Evolutionary conservation across 2,113 vertebrate species (phyloP), one percentile per base, ranked within the genome.

Genomic region (Trogon surrucura): DNA sequence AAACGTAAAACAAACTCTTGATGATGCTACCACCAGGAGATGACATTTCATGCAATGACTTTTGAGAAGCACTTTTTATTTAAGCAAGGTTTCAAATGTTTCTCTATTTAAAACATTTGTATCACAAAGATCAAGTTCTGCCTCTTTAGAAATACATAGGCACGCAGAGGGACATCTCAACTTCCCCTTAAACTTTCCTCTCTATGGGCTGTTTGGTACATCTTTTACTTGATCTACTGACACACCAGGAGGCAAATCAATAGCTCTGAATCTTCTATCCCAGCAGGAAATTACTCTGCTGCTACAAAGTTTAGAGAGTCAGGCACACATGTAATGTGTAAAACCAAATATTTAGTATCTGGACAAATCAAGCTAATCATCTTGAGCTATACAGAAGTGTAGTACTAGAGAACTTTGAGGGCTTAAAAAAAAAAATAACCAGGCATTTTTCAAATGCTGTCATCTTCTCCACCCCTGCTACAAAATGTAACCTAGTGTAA

Each of bases 51-150:
- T 47, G 15, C 17, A 90, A 79, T 3, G 8, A 13, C 44, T 83
- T 75, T 45, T 61, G 83, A 94, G 79, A 53, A 60, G 57, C 48
- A 74, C 13, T 54, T 48, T 64, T 30, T 92, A 78, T 93, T 34
- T 50, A 16, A 81, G 17, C 80, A 30, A n/a, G 45, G 25, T 85
- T 96, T 73, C 44, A 93, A 92, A 71, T 54, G 29, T 60, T 94
- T 89, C 48, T 94, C 67, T 78, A 34, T 41, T 91, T 80, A 90
- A 95, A 96, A 85, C 19, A 74, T 82, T 66, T 56, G 56, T 36
- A 53, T 57, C 16, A 77, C 56, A 79, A 69, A 71, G 27, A 88
- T 10, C 44, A 91, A 92, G 84, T 50, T 72, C 60, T 86, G 38
- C 19, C 11, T 44, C 30, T n/a, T 41, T 53, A 26, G 20, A 95